Conservation (phyloP, 1,140 invertebrate genomes). For the Bombyx mandarina region DNA sequence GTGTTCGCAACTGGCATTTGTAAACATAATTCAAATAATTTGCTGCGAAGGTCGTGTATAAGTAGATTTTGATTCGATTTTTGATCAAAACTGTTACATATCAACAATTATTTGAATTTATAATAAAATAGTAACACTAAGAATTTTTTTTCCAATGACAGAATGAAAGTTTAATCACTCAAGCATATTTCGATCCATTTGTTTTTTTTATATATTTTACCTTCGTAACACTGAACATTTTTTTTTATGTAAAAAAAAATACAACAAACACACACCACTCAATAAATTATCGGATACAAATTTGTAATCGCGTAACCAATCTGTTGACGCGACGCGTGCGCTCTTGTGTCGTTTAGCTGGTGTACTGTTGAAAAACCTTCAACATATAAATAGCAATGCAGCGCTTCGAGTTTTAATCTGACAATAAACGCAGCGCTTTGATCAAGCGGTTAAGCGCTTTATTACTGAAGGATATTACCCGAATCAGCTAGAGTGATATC, state of each 20-base stretch:
- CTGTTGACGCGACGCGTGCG: slow-evolving; percentile 7
- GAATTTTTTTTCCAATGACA: slow-evolving; percentile 10
- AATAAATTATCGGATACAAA: neutral
- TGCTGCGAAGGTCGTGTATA: slow-evolving; percentile 9
- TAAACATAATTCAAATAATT: slow-evolving; percentile 12
- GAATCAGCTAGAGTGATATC: too few relatives aligned
- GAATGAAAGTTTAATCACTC: slow-evolving; percentile 46
- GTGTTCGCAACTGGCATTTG: slow-evolving; percentile 19
- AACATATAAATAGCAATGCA: slow-evolving; percentile 13
- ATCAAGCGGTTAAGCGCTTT: too few relatives aligned
- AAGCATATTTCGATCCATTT: slow-evolving; percentile 33
- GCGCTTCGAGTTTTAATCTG: slow-evolving; percentile 6
- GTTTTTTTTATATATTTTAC: slow-evolving; percentile 7
- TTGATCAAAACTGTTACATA: slow-evolving; percentile 8
- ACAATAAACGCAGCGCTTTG: too few relatives aligned
- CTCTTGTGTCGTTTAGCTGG: neutral
- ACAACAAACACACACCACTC: neutral
- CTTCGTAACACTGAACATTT: slow-evolving; percentile 13
- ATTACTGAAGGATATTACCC: too few relatives aligned
- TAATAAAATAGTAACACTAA: slow-evolving; percentile 12
- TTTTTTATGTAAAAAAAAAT: neutral
- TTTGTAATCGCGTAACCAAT: neutral
- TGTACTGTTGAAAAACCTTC: slow-evolving; percentile 13
- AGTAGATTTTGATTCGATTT: slow-evolving; percentile 2
- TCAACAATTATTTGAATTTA: neutral